These are phyloP conservation scores for Anser cygnoides DNA, from an alignment of 2,113 vertebrate species.

Conservation along the genomic window DNA sequence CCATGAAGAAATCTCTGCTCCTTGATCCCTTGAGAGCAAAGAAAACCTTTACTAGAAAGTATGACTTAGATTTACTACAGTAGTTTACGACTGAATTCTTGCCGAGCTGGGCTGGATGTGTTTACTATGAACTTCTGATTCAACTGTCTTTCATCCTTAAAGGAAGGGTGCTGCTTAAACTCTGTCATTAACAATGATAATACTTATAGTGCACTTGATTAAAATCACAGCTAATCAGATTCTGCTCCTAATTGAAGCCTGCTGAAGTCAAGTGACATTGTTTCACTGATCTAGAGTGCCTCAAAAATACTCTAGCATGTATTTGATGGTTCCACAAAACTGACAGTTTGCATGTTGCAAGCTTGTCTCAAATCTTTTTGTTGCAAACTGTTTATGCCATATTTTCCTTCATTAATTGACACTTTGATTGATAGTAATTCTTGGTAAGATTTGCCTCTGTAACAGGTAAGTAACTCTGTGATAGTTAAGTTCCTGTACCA, in stretches of 20 bases:
- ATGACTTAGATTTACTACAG: neutral
- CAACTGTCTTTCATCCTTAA: neutral
- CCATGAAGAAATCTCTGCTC: neutral
- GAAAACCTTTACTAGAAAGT: neutral
- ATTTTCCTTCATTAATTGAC: neutral
- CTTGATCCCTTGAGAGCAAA: neutral
- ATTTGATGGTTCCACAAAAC: neutral
- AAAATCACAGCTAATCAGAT: conserved; percentile 12
- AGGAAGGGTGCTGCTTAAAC: neutral
- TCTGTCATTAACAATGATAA: neutral
- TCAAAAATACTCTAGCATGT: neutral
- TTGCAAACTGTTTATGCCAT: neutral
- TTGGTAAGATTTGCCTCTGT: neutral
- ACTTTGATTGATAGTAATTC: neutral
- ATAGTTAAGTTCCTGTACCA: neutral
- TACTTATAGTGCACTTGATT: neutral
- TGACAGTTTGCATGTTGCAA: neutral
- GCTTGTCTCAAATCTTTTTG: neutral
- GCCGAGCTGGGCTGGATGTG: neutral
- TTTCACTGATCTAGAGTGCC: neutral
- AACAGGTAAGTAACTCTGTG: neutral
- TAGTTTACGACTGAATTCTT: neutral
- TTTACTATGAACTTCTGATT: neutral
- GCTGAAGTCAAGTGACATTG: neutral
- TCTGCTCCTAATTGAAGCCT: neutral